These are phyloP conservation scores for Siniperca scherzeri DNA, from an alignment of 2,797 vertebrate genomes.

Conservation along the genomic window DNA sequence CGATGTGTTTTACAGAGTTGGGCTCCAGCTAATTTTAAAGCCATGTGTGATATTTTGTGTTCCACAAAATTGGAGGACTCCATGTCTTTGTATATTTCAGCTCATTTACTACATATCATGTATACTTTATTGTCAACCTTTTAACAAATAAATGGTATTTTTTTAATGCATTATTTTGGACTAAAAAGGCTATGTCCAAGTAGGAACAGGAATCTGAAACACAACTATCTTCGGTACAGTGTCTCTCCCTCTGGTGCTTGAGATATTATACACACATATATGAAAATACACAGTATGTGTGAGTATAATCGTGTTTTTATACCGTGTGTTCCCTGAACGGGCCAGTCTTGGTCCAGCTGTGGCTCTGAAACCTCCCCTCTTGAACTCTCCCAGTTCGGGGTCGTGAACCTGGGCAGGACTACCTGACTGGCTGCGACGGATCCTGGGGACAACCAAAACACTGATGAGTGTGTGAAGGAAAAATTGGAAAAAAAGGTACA, in stretches of 20 bases:
- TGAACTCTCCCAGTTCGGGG: conserved; percentile 90
- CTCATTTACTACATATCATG: not conserved
- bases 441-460: conserved; percentile 81
- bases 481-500: not conserved
- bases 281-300: not conserved
- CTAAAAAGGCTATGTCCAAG: not conserved
- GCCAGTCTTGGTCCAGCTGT: conserved; percentile 93
- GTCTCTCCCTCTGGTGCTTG: not conserved
- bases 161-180: not conserved
- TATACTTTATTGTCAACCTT: not conserved
- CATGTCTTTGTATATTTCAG: no score
- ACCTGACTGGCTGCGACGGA: conserved; percentile 95
- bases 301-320: not conserved
- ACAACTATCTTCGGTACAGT: not conserved
- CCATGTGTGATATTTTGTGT: not conserved
- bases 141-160: no score
- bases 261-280: not conserved
- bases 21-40: not conserved
- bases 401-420: conserved; percentile 90
- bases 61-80: no score
- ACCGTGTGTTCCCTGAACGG: conserved; percentile 84
- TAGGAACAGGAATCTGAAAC: not conserved
- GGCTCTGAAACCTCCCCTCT: conserved; percentile 93
- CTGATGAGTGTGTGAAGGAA: not conserved
- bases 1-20: not conserved